Evolutionary conservation across 2,113 vertebrate species (phyloP), one percentile per base, ranked within the genome.

Genomic region (Pedionomus torquatus): DNA sequence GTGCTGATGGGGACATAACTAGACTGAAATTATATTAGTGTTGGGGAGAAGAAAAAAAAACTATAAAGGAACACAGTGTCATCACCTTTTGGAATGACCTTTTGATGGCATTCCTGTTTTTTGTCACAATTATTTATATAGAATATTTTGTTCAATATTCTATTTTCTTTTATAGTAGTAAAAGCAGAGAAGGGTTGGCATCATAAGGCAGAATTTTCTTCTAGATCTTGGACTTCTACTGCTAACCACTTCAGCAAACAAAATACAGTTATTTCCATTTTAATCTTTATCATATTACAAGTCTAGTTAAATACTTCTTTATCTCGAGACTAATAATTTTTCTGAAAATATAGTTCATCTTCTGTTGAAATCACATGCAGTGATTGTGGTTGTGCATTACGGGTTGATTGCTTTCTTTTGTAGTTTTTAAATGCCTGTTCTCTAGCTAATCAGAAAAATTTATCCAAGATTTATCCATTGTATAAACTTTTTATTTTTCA

Each of bases 391-490:
- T 69, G 23, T 76, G 37, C 9, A 4, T 52, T 85, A 11, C 35
- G 35, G 33, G 5, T 74, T 79, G 69, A 51, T 44, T 66, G 25
- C 3, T 18, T 74, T 69, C 48, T 90, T 57, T 16, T 24, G 15
- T 46, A 8, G 28, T 64, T 51, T 55, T 71, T 51, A 70, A 77
- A 15, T 83, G 26, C 11, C 4, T 55, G 0, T 65, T 33, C 23
- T 74, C 58, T 49, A 63, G 17, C 51, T 77, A 83, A 58, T 64
- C 3, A 30, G 25, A 55, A 72, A 86, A 81, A 63, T 2, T 8
- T 70, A 46, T 33, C 55, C 30, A 44, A 71, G n/a, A 48, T 4
- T n/a, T n/a, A n/a, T n/a, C 5, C 0, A 0, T 35, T 70, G 9
- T 77, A 19, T 48, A 31, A 75, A 63, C 35, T 33, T 25, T 60